Evolutionary conservation across 2,113 vertebrate species (phyloP), one percentile per base, ranked within the genome.

Genomic region (Garra rufa): DNA sequence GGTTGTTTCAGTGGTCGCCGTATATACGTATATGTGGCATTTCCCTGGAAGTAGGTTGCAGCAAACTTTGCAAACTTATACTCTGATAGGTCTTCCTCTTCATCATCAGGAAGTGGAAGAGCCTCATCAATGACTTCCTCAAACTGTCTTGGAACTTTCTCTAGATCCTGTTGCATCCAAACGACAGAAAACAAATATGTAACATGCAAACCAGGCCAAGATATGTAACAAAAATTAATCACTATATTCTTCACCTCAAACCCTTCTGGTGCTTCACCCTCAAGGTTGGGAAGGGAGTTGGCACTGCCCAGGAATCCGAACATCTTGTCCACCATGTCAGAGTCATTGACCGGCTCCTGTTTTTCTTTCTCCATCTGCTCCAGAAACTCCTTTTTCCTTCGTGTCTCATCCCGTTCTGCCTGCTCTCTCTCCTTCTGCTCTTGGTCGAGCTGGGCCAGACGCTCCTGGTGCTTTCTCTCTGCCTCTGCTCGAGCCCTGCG

Each of bases 291-390:
- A 15, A 98, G 90, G 3, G 96, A 95, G 0, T 89, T 90, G 0
- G 96, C 96, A 0, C 93, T 96, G 3, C 97, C 98, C 91, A 99
- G 93, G 90, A 99, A 99, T 71, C 98, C 98, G 0, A 99, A 99
- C 97, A 99, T 98, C 92, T 98, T 98, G 93, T 99, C 98, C 93
- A 99, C 97, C 97, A 99, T 98, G 86, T 99, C 98, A 0, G 98
- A 98, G 92, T 99, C 96, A 0, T 97, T 99, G 87, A 99, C 94
- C 0, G 97, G 98, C 88, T 99, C 97, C 0, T 94, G 91, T 3
- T 96, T 96, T 21, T 97, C 96, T 88, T 91, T 96, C 92, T 99
- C 97, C 96, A 97, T 97, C 92, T 97, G 96, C 86, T 98, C 96
- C 21, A 99, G 89, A 78, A 99, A 88, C 83, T 99, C 96, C 88